Conservation (phyloP, 2,113 vertebrate species). For the Turnix velox region DNA sequence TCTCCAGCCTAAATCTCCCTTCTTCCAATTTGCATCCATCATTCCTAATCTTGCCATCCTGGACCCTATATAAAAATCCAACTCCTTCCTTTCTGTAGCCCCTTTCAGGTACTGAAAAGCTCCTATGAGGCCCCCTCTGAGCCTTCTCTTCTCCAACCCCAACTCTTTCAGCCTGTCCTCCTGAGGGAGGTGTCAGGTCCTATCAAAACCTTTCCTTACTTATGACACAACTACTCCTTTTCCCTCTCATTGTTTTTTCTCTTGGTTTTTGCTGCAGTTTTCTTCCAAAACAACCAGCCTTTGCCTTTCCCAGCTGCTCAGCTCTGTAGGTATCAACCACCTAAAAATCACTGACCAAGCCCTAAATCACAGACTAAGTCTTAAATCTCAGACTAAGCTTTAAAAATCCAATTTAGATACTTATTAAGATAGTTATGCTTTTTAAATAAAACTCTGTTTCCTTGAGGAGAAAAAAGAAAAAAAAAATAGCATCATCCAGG, state of each 20-base stretch:
- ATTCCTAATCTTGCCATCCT: too few relatives aligned
- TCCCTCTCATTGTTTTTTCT: neutral
- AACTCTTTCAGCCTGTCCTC: too few relatives aligned
- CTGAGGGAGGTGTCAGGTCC: neutral
- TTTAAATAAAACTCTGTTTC: conserved; percentile 33
- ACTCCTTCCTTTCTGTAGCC: too few relatives aligned
- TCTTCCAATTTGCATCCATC: too few relatives aligned
- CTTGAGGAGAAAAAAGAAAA: neutral
- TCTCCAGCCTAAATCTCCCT: too few relatives aligned
- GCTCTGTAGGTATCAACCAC: neutral
- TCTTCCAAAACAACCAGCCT: neutral
- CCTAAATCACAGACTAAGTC: neutral
- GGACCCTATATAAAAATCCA: too few relatives aligned
- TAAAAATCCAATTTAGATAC: conserved; percentile 14
- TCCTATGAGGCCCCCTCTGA: too few relatives aligned
- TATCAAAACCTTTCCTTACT: neutral
- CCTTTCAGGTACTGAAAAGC: too few relatives aligned
- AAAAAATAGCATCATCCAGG: neutral
- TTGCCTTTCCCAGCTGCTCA: neutral
- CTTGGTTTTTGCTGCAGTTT: neutral
- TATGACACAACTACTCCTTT: neutral
- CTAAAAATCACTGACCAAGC: neutral
- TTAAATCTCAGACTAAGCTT: neutral
- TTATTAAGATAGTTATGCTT: conserved; percentile 8
- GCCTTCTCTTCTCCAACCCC: too few relatives aligned